These are phyloP conservation scores for Rallus crepitans DNA, from an alignment of 2,797 vertebrate genomes.

Conservation along the genomic window DNA sequence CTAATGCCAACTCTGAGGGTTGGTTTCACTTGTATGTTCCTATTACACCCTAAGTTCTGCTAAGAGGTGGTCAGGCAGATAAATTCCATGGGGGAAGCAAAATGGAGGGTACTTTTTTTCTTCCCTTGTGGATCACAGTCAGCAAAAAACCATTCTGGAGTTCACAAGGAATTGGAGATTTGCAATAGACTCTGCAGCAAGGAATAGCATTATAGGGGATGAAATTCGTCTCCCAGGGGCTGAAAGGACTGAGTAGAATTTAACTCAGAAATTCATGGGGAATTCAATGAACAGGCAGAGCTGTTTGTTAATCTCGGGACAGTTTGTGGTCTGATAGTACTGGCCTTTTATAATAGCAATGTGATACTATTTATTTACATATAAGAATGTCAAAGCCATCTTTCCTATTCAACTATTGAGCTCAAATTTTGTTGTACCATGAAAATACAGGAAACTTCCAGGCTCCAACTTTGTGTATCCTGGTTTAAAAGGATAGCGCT, in stretches of 20 bases:
- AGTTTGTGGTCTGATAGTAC: neutral
- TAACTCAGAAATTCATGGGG: neutral
- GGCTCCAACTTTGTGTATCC: neutral
- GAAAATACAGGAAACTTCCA: neutral
- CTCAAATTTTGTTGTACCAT: neutral
- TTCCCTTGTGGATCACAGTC: neutral
- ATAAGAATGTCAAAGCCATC: neutral
- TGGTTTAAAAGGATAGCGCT: neutral
- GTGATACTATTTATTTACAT: neutral
- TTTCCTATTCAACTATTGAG: neutral
- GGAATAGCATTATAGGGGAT: neutral
- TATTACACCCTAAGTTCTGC: neutral
- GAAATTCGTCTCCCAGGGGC: neutral
- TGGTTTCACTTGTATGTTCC: neutral
- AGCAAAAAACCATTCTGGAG: neutral
- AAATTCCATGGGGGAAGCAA: neutral
- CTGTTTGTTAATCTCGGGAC: neutral
- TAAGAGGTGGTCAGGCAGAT: neutral
- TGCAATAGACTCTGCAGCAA: neutral
- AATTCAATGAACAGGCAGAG: neutral
- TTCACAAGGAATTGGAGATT: rapidly evolving
- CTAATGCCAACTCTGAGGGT: neutral
- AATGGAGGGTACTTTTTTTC: neutral
- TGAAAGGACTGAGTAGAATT: neutral
- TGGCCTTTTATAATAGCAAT: neutral